phyloP scores from a whole-genome alignment of 2,113 vertebrate genomes.

The Alouatta palliata region DNA sequence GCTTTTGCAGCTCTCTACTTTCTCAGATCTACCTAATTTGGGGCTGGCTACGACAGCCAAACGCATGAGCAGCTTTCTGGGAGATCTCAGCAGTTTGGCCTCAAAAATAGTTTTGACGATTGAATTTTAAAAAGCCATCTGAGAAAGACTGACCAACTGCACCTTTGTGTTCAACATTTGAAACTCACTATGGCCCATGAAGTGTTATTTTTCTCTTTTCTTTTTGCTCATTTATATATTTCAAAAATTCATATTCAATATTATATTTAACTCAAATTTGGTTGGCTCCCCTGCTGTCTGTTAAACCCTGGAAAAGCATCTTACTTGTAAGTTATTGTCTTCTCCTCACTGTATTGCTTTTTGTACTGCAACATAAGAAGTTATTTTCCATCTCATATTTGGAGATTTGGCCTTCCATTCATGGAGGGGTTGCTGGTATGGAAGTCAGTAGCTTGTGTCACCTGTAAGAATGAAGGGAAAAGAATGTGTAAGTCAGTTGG shows the following conservation, averaged over 20 bases:
- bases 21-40: background rate
- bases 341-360: slow-evolving; percentile 69
- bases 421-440: background rate
- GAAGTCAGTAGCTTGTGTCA: slow-evolving; percentile 61
- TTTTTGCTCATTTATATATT: background rate
- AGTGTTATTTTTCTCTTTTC: background rate
- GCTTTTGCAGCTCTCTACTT: background rate
- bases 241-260: background rate
- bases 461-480: slow-evolving; percentile 43
- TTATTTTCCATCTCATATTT: slow-evolving; percentile 79
- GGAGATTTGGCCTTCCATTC: slow-evolving; percentile 57
- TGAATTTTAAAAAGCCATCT: slow-evolving; percentile 18
- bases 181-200: background rate
- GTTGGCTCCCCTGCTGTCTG: background rate
- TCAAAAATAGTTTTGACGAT: slow-evolving; percentile 29
- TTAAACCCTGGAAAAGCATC: background rate
- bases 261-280: background rate
- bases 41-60: background rate
- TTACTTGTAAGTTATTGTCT: slow-evolving; percentile 67
- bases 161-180: slow-evolving; percentile 29
- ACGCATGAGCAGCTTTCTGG: background rate
- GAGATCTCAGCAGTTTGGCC: background rate
- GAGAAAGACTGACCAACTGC: slow-evolving; percentile 32
- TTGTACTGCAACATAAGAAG: slow-evolving; percentile 62
- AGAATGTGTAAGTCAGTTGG: background rate